Evolutionary conservation across 2,797 vertebrate species (phyloP), one percentile per base, ranked within the genome.

Genomic region (Champsocephalus gunnari): DNA sequence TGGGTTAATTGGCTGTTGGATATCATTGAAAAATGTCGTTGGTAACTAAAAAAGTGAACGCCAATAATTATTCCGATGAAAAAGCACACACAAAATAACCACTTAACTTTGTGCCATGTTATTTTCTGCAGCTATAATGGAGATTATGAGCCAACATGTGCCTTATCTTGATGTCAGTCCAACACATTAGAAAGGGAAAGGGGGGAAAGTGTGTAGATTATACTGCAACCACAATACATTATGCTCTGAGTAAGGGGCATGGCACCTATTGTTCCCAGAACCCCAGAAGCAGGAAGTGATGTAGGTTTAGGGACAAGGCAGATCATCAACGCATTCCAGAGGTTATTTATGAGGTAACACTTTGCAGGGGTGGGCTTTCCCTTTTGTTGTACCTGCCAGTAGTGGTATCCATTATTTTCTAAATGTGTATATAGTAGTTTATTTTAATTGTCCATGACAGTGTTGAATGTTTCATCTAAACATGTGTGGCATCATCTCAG

Each of bases 401-500:
- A 34, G 34, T 38, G 5, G 16, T 13, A n/a, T 66, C 3, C 9
- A 8, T 47, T 21, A 45, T 50, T 53, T 17, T 56, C n/a, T 34
- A 45, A 77, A 54, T 53, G 51, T 62, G 63, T 9, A 45, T 69
- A 13, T 17, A 4, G 48, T 28, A 79, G 3, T 56, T 47, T 47
- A 28, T 59, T 61, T 72, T 3, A 32, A 28, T 49, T 57, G 19
- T 44, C 45, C 16, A n/a, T 28, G 14, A 14, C 48, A 54, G 16
- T 57, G 4, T 38, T 58, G 32, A 79, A 69, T 64, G 64, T 66
- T 60, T 66, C 7, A 28, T 74, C 66, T 70, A 34, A 77, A 74
- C 59, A 44, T 43, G 44, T 28, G 17, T 51, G 21, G 12, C 21
- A 66, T 9, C n/a, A 19, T 34, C 32, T 69, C 60, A 59, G 17